Evolutionary conservation across 2,888 invertebrate genomes (phyloP).

Genomic region (Torymus auratus): DNA sequence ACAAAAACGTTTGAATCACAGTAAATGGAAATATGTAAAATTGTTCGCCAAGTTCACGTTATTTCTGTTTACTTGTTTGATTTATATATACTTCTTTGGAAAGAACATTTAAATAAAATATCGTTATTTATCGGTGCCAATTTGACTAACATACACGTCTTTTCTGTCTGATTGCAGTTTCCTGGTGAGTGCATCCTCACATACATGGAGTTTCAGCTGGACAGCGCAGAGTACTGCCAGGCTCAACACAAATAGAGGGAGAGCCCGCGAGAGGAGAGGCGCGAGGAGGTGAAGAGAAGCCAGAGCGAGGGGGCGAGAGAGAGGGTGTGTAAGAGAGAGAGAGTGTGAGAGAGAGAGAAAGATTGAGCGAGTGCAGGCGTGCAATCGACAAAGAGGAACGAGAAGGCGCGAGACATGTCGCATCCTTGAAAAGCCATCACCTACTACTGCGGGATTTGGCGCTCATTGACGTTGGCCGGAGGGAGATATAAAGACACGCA

Average conservation of each 20-base stretch:
- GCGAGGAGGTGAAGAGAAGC: constrained; percentile 18
- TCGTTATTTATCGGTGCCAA: no score
- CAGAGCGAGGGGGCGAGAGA: constrained; percentile 43
- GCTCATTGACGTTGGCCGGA: background rate
- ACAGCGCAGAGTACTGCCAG: constrained; percentile 99
- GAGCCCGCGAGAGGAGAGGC: constrained; percentile 62
- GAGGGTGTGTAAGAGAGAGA: constrained; percentile 27
- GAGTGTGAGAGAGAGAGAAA: constrained; percentile 44
- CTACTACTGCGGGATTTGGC: background rate
- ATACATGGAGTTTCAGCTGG: constrained; percentile 99
- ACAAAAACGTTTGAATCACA: no score
- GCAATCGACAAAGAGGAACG: constrained; percentile 38
- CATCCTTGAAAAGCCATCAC: no score
- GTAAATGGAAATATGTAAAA: no score
- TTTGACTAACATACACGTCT: no score
- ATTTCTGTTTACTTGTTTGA: no score
- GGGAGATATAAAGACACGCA: background rate
- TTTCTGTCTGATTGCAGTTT: constrained; percentile 81
- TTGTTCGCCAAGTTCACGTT: no score
- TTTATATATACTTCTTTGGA: no score
- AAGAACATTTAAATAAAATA: no score
- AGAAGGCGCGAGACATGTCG: constrained; percentile 3
- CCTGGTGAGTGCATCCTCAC: constrained; percentile 92
- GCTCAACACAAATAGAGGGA: constrained; percentile 96
- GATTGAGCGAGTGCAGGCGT: constrained; percentile 44